Percentiles rank a stretch among this genome's conserved stretches.
These are phyloP conservation scores for Lycia hirtaria DNA, from an alignment of 2,888 invertebrate genomes.

Conservation along the genomic window DNA sequence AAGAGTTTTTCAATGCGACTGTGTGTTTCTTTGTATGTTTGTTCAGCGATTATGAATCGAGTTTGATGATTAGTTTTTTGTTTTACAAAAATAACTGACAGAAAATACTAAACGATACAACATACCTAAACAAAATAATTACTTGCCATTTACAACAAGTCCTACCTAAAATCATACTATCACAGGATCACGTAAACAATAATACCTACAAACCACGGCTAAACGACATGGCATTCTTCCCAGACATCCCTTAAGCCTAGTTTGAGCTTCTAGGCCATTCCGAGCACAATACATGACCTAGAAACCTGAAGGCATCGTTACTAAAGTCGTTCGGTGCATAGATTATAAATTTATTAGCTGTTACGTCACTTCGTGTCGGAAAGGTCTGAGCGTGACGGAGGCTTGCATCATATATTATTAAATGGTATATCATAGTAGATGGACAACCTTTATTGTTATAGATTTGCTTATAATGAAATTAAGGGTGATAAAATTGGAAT, in stretches of 20 bases:
- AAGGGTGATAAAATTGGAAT: neutral
- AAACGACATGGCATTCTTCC: conserved; percentile 5
- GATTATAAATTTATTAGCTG: conserved; percentile 49
- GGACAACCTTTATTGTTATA: neutral
- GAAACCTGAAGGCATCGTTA: conserved; percentile 39
- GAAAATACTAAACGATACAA: no score
- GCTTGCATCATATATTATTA: conserved; percentile 33
- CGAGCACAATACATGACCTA: conserved; percentile 35
- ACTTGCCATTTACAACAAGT: neutral
- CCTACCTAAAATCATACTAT: neutral
- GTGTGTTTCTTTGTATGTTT: no score
- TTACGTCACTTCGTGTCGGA: conserved; percentile 45
- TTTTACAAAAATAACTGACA: no score
- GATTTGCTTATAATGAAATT: neutral
- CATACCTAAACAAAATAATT: no score
- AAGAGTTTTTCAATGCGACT: no score
- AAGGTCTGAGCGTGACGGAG: conserved; percentile 29
- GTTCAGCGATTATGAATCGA: no score
- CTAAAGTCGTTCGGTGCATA: conserved; percentile 46
- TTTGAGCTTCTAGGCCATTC: conserved; percentile 27
- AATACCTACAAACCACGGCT: neutral
- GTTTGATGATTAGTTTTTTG: no score
- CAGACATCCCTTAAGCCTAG: conserved; percentile 11
- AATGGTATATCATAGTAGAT: conserved; percentile 7
- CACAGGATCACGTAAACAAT: neutral